Conservation (phyloP, 2,888 invertebrate species). For the Schizotus pectinicornis region DNA sequence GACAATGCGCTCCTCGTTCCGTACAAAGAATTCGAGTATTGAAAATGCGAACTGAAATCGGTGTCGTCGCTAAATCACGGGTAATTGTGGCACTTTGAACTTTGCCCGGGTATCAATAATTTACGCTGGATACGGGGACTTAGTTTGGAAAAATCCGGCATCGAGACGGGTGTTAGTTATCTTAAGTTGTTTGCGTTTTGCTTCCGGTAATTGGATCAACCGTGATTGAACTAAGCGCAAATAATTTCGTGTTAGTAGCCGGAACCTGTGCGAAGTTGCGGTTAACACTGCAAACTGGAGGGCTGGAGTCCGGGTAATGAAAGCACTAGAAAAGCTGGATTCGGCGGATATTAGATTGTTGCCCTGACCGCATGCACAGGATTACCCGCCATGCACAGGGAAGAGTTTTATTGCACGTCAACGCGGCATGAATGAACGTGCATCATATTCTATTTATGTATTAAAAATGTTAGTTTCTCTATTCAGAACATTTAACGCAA, state of each 20-base stretch:
- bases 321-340: slow-evolving; percentile 20
- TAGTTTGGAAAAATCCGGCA: background rate
- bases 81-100: slow-evolving; percentile 15
- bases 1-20: slow-evolving; percentile 18
- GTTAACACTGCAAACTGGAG: slow-evolving; percentile 22
- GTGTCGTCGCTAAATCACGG: slow-evolving; percentile 18
- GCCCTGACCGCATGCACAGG: slow-evolving; percentile 17
- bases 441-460: background rate
- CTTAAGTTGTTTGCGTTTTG: background rate
- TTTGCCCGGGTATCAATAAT: background rate
- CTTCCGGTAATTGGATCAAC: slow-evolving; percentile 10
- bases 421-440: background rate
- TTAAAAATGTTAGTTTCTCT: slow-evolving; percentile 9
- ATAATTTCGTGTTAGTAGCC: slow-evolving; percentile 17
- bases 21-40: slow-evolving; percentile 20
- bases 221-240: slow-evolving; percentile 19
- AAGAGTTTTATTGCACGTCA: slow-evolving; percentile 13
- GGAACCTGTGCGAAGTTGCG: slow-evolving; percentile 16
- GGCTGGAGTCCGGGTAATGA: slow-evolving; percentile 16
- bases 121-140: too few species aligned
- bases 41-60: slow-evolving; percentile 19
- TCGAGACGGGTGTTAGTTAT: too few species aligned
- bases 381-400: slow-evolving; percentile 8
- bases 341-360: slow-evolving; percentile 25
- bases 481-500: slow-evolving; percentile 5